Evolutionary conservation across 2,888 invertebrate genomes (phyloP), one percentile per base, ranked within the genome.

Genomic region (Hanleya hanleyi): DNA sequence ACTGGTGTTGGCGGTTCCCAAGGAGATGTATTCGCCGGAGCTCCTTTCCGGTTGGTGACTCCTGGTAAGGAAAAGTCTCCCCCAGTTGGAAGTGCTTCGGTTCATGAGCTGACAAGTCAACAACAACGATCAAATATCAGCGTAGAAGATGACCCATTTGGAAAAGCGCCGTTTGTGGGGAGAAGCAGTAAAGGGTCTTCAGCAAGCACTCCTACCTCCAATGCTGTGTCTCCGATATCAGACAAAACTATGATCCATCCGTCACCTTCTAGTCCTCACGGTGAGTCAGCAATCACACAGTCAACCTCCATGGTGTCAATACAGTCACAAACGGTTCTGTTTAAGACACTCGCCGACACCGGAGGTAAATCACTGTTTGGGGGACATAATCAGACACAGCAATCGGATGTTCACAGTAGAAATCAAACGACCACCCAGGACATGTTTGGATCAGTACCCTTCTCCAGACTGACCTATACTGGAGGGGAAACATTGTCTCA

Each of bases 91-190:
- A 6, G 41, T 22, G 33, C n/a, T 26, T 66, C 66, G 12, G 22
- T 18, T 22, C 22, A 36, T 29, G 18, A n/a, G 35, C 22, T 35
- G 50, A 29, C 26, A 15, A 29, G 18, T 15, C 38, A 38, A 38
- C 38, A 29, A 29, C n/a, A 18, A 22, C 26, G 22, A 6, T 22
- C 18, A 22, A 38, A 3, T 57, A 26, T 15, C 15, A 57, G 29
- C 29, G 22, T 18, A 36, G 65, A 15, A 29, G 73, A 67, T 65
- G 88, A 88, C 74, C 77, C 86, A 6, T 88, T 88, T 81, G 84
- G 84, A 15, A 86, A 84, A 76, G 85, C 85, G n/a, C 87, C 87
- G 49, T 88, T 87, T 77, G 76, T 76, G 68, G 79, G 73, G 67
- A 79, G 69, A 65, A 75, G 73, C 75, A 57, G 57, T 26, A 57